phyloP scores from a whole-genome alignment of 2,797 vertebrate species.

The Peromyscus aztecus region DNA sequence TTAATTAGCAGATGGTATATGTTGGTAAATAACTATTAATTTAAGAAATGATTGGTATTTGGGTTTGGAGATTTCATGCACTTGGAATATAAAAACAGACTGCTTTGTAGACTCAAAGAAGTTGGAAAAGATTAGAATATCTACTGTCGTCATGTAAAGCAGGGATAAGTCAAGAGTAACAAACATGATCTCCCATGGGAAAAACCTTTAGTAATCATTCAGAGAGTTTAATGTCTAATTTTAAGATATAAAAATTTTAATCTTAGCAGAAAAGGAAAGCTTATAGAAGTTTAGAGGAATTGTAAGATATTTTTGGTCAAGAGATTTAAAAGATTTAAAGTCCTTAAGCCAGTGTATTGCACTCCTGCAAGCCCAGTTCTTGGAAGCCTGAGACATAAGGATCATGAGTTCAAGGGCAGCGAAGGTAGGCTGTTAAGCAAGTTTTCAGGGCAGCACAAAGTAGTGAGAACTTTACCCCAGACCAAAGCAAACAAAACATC shows the following conservation, averaged over 20 bases:
- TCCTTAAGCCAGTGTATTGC: neutral
- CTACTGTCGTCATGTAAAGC: neutral
- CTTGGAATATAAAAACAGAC: neutral
- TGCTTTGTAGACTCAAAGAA: neutral
- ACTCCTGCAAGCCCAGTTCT: neutral
- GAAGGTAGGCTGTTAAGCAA: too few relatives aligned
- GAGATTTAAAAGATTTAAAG: slow-evolving; percentile 25
- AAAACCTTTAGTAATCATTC: neutral
- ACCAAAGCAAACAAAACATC: neutral
- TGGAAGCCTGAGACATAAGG: neutral
- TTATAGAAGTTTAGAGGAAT: neutral
- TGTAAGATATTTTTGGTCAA: neutral
- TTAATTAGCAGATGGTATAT: neutral
- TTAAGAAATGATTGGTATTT: neutral
- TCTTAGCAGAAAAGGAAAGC: neutral
- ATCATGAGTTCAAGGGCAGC: neutral
- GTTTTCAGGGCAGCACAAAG: neutral
- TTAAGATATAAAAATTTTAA: neutral
- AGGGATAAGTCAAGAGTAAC: neutral
- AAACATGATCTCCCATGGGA: neutral
- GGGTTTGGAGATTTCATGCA: neutral
- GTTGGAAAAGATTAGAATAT: neutral
- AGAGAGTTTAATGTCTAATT: neutral
- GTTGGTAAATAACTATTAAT: neutral
- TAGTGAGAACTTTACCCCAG: neutral